Percentiles rank a stretch among this genome's conserved stretches.
Conservation (phyloP, 2,113 vertebrate genomes). For the Hydropotes inermis region DNA sequence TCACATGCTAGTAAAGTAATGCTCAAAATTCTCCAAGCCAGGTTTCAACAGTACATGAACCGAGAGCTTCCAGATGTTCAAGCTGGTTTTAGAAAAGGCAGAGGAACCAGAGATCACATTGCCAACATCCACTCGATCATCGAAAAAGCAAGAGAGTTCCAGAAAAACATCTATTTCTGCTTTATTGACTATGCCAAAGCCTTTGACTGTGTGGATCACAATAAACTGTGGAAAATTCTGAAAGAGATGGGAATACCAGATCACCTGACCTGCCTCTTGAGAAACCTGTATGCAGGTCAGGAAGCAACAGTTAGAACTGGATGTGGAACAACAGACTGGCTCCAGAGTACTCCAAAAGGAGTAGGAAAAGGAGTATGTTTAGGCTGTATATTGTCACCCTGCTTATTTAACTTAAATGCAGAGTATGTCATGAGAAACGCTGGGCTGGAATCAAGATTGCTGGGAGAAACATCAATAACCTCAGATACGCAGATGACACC, state of each 20-base stretch:
- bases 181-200: background rate
- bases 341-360: no score
- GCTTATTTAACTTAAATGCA: background rate
- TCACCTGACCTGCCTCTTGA: background rate
- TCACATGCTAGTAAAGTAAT: background rate
- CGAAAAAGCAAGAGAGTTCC: accelerated
- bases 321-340: background rate
- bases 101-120: background rate
- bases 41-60: background rate
- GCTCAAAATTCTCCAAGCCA: background rate
- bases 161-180: background rate
- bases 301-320: background rate
- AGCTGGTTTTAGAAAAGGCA: background rate
- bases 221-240: background rate
- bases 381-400: background rate
- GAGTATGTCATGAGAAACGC: background rate
- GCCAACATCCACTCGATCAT: background rate
- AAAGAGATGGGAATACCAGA: background rate
- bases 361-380: background rate
- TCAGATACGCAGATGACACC: background rate
- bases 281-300: background rate
- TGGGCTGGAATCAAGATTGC: background rate
- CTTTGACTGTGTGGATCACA: background rate
- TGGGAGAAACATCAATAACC: accelerated
- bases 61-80: accelerated